Evolutionary conservation across 2,888 invertebrate genomes (phyloP).

Genomic region (Dolichomitus sp.): DNA sequence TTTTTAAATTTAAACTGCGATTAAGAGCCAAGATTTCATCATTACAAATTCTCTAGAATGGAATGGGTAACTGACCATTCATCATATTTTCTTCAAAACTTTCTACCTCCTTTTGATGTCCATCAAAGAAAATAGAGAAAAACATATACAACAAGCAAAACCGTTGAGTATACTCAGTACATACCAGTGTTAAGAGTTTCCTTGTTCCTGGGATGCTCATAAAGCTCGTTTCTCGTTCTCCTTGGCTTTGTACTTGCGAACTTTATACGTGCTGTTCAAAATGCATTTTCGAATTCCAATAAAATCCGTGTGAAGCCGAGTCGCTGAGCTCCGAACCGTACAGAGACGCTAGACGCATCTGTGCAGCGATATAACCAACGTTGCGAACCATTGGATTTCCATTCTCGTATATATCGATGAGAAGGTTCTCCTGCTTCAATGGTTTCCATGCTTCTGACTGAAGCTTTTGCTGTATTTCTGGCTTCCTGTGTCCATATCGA

Average conservation of each 20-base stretch:
- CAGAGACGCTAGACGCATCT: neutral
- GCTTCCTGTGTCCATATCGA: neutral
- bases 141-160: neutral
- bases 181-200: neutral
- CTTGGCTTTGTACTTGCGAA: neutral
- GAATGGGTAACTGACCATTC: no score
- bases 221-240: constrained; percentile 1
- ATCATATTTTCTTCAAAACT: no score
- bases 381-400: constrained; percentile 21
- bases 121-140: neutral
- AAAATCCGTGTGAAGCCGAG: constrained; percentile 3
- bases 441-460: neutral
- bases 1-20: no score
- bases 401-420: constrained; percentile 4
- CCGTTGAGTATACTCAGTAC: neutral
- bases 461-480: neutral
- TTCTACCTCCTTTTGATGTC: neutral
- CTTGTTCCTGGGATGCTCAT: neutral
- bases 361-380: constrained; percentile 11
- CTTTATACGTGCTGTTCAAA: neutral
- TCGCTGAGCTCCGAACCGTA: neutral
- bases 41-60: no score
- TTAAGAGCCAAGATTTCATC: no score
- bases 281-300: constrained; percentile 9
- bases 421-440: neutral